Evolutionary conservation across 2,113 vertebrate species (phyloP).

Genomic region (Ageneiosus marmoratus): DNA sequence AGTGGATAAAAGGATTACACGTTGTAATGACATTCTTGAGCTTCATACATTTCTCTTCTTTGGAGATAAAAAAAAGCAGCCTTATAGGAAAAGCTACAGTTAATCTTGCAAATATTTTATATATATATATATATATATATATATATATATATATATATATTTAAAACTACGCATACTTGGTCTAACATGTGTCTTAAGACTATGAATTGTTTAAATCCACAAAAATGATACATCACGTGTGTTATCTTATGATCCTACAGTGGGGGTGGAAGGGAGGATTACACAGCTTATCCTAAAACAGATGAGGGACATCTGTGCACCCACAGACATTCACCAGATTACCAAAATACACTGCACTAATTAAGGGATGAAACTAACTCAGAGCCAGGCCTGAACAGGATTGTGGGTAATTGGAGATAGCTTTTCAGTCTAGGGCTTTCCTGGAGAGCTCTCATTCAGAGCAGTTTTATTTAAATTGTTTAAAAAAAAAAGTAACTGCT

Average conservation of each 20-base stretch:
- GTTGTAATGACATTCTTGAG: conserved; percentile 43
- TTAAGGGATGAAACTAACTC: conserved; percentile 58
- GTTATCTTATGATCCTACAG: conserved; percentile 38
- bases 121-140: too few relatives aligned
- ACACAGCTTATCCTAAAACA: conserved; percentile 73
- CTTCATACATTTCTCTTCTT: conserved; percentile 26
- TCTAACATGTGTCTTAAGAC: not conserved
- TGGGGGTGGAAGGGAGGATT: conserved; percentile 66
- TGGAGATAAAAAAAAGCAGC: not conserved
- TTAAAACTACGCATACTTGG: not conserved
- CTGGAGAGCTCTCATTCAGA: not conserved
- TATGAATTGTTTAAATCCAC: not conserved
- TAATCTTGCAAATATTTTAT: not conserved
- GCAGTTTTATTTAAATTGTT: not conserved
- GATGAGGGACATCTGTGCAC: conserved; percentile 75
- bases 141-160: too few relatives aligned
- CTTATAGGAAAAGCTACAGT: not conserved
- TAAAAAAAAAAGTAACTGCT: not conserved
- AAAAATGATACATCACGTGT: not conserved
- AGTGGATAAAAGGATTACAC: conserved; percentile 57
- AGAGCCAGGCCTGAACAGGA: conserved; percentile 28
- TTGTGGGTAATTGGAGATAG: conserved; percentile 18
- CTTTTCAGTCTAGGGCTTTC: conserved; percentile 1
- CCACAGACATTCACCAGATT: conserved; percentile 67
- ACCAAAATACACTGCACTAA: conserved; percentile 64